Evolutionary conservation across 2,797 vertebrate genomes (phyloP).

Genomic region (Chaetodon trifasciatus): DNA sequence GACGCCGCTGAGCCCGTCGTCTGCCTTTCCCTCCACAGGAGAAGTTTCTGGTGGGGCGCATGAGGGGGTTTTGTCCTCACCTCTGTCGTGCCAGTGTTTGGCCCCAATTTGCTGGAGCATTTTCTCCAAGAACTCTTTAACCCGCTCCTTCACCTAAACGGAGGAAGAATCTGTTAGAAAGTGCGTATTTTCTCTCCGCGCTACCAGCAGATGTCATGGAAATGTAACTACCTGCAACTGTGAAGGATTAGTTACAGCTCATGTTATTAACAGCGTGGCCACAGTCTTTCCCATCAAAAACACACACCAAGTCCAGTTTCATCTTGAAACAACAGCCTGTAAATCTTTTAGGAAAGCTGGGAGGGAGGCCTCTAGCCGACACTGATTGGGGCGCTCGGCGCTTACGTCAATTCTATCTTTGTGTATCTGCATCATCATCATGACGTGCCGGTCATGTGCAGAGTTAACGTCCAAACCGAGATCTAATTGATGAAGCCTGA

Average conservation of each 20-base stretch:
- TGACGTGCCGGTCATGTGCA: slow-evolving; percentile 44
- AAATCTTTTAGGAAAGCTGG: slow-evolving; percentile 24
- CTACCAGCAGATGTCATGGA: not conserved
- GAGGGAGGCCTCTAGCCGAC: slow-evolving; percentile 14
- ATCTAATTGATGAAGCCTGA: slow-evolving; percentile 57
- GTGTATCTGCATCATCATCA: slow-evolving; percentile 44
- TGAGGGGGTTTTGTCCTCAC: slow-evolving; percentile 1
- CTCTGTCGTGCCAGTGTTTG: slow-evolving; percentile 72
- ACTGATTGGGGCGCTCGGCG: slow-evolving; percentile 26
- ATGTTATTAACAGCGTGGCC: slow-evolving; percentile 9
- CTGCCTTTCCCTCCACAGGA: slow-evolving; percentile 49
- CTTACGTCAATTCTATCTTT: slow-evolving; percentile 53
- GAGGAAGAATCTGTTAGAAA: slow-evolving; percentile 26
- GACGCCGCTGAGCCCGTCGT: slow-evolving; percentile 61
- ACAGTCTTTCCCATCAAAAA: not conserved
- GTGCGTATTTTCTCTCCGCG: not conserved
- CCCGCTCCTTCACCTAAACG: slow-evolving; percentile 89
- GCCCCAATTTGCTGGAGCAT: slow-evolving; percentile 84
- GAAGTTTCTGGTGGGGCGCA: slow-evolving; percentile 46
- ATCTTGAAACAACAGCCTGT: slow-evolving; percentile 45
- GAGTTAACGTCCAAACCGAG: slow-evolving; percentile 58
- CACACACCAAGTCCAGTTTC: slow-evolving; percentile 24
- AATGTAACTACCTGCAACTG: not conserved
- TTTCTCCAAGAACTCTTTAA: slow-evolving; percentile 88
- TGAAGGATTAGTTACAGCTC: slow-evolving; percentile 18